Evolutionary conservation across 2,797 vertebrate species (phyloP), one percentile per base, ranked within the genome.

Genomic region (Smutsia temminckii): DNA sequence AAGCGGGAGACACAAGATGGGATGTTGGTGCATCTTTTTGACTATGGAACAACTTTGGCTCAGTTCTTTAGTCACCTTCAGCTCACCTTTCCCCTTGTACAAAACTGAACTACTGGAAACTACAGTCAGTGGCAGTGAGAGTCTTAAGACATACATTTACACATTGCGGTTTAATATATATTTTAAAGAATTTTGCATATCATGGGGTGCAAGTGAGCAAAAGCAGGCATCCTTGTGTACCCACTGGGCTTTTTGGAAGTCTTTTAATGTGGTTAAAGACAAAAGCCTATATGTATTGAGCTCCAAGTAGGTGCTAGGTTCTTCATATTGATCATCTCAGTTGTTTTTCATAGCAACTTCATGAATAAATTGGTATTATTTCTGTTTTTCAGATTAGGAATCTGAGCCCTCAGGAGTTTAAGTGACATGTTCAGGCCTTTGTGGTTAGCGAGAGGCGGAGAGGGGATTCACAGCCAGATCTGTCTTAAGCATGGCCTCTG

Each of bases 291-390:
- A 32, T 64, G 84, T 79, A 25, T 20, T 77, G 72, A 97, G 51
- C 11, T 10, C 63, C 89, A 74, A 25, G 10, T 64, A 12, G 59
- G 34, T 77, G 40, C 16, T 72, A 55, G 46, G 42, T 27, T 61
- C 34, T 80, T 6, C 5, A 6, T 59, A 63, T 69, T 92, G 72
- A 91, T 92, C 16, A 75, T 27, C 16, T 93, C 27, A 84, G 75
- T 93, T 92, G 63, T 63, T 96, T 37, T 75, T 84, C 29, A 75
- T 25, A 88, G 53, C 17, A 66, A 75, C 18, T 46, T 93, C 42
- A 17, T 68, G 34, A 91, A 9, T 51, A 77, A 77, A 37, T 91
- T 29, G 23, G 23, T 64, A 40, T 71, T 74, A 49, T 71, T 91
- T 17, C 29, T 25, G 57, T 79, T 86, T 88, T 89, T 72, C 63